A percentile compares a stretch with the other conserved stretches of the same genome.
These are phyloP conservation scores for Hormiphora californensis DNA, from an alignment of 37 sponge, comb jelly and placozoan genomes.

Conservation along the genomic window DNA sequence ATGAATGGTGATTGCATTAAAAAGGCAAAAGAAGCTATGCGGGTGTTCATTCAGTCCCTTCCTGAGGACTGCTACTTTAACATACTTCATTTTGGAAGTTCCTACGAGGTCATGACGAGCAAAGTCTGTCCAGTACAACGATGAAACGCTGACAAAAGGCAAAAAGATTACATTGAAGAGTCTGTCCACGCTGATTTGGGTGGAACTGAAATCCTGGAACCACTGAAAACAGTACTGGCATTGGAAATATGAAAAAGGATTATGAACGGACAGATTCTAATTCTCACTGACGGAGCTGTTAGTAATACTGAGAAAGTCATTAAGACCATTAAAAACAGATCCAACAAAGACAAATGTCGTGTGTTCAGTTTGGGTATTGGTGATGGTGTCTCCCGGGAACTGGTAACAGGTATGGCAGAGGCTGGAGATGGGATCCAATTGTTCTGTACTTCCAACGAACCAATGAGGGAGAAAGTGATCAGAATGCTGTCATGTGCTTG, in stretches of 20 bases:
- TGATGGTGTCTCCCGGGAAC: constrained; percentile 69
- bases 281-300: constrained; percentile 71
- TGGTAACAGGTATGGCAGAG: constrained; percentile 75
- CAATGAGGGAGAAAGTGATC: constrained; percentile 71
- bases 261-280: constrained; percentile 66
- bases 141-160: constrained; percentile 58
- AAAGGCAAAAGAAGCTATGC: constrained; percentile 57
- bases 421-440: constrained; percentile 72
- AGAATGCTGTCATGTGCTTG: constrained; percentile 55
- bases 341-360: neutral
- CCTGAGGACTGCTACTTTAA: constrained; percentile 70
- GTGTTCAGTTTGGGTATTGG: constrained; percentile 81
- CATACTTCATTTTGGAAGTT: constrained; percentile 72
- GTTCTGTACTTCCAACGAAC: constrained; percentile 58
- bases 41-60: constrained; percentile 66
- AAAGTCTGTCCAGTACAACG: constrained; percentile 56
- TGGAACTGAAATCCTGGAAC: constrained; percentile 71
- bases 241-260: neutral
- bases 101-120: constrained; percentile 56
- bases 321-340: neutral
- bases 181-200: constrained; percentile 72
- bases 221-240: constrained; percentile 66
- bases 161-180: constrained; percentile 61
- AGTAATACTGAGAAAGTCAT: neutral
- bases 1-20: constrained; percentile 71